Evolutionary conservation across 1,140 invertebrate species (phyloP).

Genomic region (Halesus radiatus): DNA sequence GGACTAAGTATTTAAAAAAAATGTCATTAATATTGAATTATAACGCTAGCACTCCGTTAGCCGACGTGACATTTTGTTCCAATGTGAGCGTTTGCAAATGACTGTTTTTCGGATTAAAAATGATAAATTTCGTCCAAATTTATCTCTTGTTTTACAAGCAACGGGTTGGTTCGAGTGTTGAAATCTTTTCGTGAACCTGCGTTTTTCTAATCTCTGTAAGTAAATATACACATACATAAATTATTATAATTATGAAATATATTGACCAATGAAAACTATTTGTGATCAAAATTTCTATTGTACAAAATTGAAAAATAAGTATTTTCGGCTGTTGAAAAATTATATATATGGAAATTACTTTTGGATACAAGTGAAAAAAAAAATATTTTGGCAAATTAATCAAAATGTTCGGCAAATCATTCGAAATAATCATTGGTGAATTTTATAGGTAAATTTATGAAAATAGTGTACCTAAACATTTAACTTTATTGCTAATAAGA

Average conservation of each 20-base stretch:
- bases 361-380: conserved; percentile 55
- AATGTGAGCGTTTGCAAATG: too few species aligned
- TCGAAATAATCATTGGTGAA: conserved; percentile 33
- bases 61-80: too few species aligned
- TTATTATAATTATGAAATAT: conserved; percentile 62
- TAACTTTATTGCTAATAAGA: conserved; percentile 30
- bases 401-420: conserved; percentile 41
- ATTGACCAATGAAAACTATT: conserved; percentile 74
- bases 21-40: too few species aligned
- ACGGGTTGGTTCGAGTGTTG: neutral
- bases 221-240: conserved; percentile 9
- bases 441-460: conserved; percentile 39
- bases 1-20: too few species aligned
- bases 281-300: conserved; percentile 67
- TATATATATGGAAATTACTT: conserved; percentile 55
- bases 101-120: too few species aligned
- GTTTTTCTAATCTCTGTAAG: neutral
- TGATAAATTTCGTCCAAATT: too few species aligned
- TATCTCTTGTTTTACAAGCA: too few species aligned
- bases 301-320: conserved; percentile 58
- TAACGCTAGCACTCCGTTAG: too few species aligned
- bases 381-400: conserved; percentile 55
- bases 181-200: conserved; percentile 23
- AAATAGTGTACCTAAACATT: conserved; percentile 12
- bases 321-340: conserved; percentile 58